Conservation (phyloP, 2,113 vertebrate species). For the Sciurus niger region DNA sequence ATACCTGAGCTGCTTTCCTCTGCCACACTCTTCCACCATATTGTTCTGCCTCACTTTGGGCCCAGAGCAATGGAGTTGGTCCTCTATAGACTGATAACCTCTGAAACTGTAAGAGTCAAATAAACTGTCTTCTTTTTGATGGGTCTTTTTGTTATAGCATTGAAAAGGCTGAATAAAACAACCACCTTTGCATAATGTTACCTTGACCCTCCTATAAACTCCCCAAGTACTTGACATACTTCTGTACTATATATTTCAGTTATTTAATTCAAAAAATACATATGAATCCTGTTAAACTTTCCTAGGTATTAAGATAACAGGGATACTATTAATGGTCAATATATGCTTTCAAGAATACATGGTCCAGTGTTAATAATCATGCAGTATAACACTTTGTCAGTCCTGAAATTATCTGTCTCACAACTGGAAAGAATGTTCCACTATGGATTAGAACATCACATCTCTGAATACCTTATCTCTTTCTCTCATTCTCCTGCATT, state of each 20-base stretch:
- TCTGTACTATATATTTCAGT: neutral
- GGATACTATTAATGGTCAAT: fast-evolving
- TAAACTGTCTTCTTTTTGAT: no score
- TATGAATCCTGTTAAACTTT: neutral
- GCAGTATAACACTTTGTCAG: neutral
- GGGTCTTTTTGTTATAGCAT: no score
- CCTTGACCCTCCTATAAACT: neutral
- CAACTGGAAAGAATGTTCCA: neutral
- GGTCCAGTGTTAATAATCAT: neutral
- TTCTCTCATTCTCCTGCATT: neutral
- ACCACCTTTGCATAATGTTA: neutral
- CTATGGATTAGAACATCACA: neutral
- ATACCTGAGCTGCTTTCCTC: no score
- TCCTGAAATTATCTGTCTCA: neutral
- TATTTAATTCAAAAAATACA: neutral
- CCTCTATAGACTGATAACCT: no score
- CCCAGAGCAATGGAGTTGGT: no score
- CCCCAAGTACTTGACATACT: neutral
- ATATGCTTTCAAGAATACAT: neutral
- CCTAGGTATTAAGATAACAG: no score
- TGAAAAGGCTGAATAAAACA: no score
- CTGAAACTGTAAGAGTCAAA: no score
- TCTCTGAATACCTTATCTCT: neutral
- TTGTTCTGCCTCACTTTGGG: no score
- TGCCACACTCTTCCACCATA: no score